Evolutionary conservation across 2,888 invertebrate species (phyloP).

Genomic region (Dendrolimus houi): DNA sequence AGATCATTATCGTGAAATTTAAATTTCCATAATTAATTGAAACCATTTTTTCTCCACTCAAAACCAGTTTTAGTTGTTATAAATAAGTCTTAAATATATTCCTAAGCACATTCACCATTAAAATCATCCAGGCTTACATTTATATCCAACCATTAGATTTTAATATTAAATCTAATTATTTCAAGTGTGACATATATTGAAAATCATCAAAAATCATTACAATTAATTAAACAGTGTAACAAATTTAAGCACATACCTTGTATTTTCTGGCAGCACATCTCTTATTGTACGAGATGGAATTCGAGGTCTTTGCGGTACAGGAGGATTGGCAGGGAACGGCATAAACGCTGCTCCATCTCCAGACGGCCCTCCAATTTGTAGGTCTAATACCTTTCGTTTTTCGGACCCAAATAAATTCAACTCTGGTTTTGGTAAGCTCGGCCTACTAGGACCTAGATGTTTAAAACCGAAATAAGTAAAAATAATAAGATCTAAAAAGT

Average conservation of each 20-base stretch:
- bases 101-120: no score
- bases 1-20: no score
- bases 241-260: slow-evolving; percentile 37
- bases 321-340: slow-evolving; percentile 56
- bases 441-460: slow-evolving; percentile 60
- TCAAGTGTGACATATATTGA: no score
- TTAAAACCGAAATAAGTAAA: slow-evolving; percentile 5
- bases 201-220: no score
- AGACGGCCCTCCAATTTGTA: slow-evolving; percentile 71
- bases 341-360: slow-evolving; percentile 66
- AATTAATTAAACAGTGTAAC: no score
- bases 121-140: no score
- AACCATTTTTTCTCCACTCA: no score
- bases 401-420: slow-evolving; percentile 66
- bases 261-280: slow-evolving; percentile 66
- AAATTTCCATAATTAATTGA: no score
- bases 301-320: slow-evolving; percentile 43
- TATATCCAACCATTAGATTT: no score
- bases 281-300: slow-evolving; percentile 59
- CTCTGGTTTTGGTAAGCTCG: slow-evolving; percentile 61
- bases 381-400: slow-evolving; percentile 76
- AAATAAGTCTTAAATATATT: no score
- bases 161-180: no score
- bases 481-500: slow-evolving; percentile 1
- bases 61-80: no score